Percentiles rank a stretch among this genome's conserved stretches.
These are phyloP conservation scores for Cercocebus atys DNA, from an alignment of 2,113 vertebrate genomes.

Conservation along the genomic window DNA sequence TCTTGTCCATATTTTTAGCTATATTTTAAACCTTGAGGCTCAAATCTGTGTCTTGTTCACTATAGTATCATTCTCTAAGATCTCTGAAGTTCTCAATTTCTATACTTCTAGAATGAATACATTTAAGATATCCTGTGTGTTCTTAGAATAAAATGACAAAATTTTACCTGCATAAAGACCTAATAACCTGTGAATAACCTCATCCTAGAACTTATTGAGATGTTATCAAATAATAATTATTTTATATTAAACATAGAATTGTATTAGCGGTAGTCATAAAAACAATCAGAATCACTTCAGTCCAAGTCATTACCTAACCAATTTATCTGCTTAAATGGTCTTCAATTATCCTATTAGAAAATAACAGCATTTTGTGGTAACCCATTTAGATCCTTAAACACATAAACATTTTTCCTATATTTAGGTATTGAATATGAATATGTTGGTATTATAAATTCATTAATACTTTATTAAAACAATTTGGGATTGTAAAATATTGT, in stretches of 20 bases:
- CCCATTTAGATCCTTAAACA: background rate
- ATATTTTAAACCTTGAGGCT: background rate
- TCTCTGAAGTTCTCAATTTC: background rate
- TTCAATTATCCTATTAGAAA: background rate
- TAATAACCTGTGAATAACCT: background rate
- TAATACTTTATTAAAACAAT: constrained; percentile 1
- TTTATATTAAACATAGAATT: constrained; percentile 18
- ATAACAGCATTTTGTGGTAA: background rate
- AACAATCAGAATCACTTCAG: background rate
- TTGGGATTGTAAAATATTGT: background rate
- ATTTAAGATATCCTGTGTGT: background rate
- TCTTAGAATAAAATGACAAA: background rate
- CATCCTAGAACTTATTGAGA: background rate
- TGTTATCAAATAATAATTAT: background rate
- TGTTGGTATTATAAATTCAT: background rate
- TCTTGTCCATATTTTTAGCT: background rate
- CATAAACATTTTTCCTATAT: background rate
- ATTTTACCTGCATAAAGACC: background rate
- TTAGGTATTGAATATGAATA: background rate
- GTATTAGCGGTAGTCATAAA: background rate
- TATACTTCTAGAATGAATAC: background rate
- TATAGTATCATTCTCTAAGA: background rate
- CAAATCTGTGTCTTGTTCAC: background rate
- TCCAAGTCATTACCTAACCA: background rate
- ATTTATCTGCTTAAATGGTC: background rate